Base-by-base conservation (phyloP, 2,113 vertebrate genomes). In the Maccullochella peelii region DNA sequence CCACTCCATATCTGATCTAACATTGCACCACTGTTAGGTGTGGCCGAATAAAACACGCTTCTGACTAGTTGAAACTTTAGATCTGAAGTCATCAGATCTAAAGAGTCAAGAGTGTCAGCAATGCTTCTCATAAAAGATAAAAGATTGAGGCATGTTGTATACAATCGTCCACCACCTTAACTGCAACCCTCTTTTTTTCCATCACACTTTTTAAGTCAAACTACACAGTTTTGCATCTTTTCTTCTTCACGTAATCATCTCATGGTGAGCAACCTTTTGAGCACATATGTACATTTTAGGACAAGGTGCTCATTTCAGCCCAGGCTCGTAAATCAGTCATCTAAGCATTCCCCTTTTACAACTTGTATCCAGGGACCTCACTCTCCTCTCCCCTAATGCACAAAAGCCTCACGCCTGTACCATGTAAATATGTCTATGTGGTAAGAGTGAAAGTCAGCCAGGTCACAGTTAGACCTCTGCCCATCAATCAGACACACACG, bases 401-500 rank as follows among this genome's bases (percentile, higher is more conserved):
- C 47, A 66, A 52, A 70, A 57, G 38, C 52, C 40, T 49, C 57
- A 25, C 33, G 67, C 49, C 25, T 62, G 59, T 4, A 36, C 67
- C 58, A 54, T 84, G 83, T 74, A 84, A 89, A 87, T 89, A 68
- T 67, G 71, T 87, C 78, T 36, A 20, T 63, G 55, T 82, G 63
- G 42, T 78, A 21, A 67, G 82, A 88, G 86, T 82, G 77, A 89
- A 92, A 89, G 91, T 92, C 86, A 88, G 79, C 73, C 86, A 70
- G 88, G 93, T 90, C 91, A 92, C 49, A 44, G 74, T 85, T 67
- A 81, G 69, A 86, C 90, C 90, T 83, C 79, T 68, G 63, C 82
- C 86, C 81, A 94, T 93, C 91, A 92, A 90, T 93, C 89, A 90
- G 82, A 91, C 76, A 81, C 80, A 62, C 78, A 76, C 30, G 27